A percentile compares a stretch with the other conserved stretches of the same genome.
phyloP scores from a whole-genome alignment of 2,797 vertebrate species.

The Parauchenoglanis ngamensis region DNA sequence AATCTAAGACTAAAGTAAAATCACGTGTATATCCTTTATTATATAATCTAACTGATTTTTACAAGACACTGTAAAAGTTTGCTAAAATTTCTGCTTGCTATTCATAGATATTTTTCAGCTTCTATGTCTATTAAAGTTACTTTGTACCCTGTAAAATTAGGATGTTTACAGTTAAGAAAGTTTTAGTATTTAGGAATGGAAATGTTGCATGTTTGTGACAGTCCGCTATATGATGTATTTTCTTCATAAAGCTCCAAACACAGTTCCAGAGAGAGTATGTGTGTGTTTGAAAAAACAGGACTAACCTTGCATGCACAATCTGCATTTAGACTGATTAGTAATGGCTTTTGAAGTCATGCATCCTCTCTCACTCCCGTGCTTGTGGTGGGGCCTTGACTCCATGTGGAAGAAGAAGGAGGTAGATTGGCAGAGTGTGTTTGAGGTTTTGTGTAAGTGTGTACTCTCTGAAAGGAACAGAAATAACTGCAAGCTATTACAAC shows the following conservation, averaged over 20 bases:
- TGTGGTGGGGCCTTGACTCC: constrained; percentile 67
- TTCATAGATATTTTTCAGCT: not conserved
- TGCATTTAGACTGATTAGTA: constrained; percentile 58
- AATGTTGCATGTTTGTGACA: not conserved
- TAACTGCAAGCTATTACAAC: constrained; percentile 62
- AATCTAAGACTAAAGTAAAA: not conserved
- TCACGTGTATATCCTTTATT: not conserved
- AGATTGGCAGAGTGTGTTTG: constrained; percentile 46
- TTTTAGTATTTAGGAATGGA: constrained; percentile 14
- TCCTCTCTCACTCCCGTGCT: constrained; percentile 66
- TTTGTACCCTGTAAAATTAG: not conserved
- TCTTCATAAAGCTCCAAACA: not conserved
- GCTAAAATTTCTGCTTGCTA: not conserved
- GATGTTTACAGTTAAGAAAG: not conserved
- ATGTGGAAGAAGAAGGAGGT: constrained; percentile 63
- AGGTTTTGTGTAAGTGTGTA: constrained; percentile 51
- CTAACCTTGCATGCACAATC: constrained; percentile 43
- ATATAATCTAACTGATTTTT: not conserved
- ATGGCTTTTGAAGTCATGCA: constrained; percentile 63
- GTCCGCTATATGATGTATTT: not conserved
- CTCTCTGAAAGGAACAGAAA: constrained; percentile 59
- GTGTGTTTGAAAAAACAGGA: constrained; percentile 6
- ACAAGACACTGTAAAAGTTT: not conserved
- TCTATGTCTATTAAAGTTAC: not conserved
- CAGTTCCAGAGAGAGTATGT: not conserved